A percentile compares a stretch with the other conserved stretches of the same genome.
Evolutionary conservation across 2,888 invertebrate genomes (phyloP).

Genomic region (Lordiphosa andalusiaca): DNA sequence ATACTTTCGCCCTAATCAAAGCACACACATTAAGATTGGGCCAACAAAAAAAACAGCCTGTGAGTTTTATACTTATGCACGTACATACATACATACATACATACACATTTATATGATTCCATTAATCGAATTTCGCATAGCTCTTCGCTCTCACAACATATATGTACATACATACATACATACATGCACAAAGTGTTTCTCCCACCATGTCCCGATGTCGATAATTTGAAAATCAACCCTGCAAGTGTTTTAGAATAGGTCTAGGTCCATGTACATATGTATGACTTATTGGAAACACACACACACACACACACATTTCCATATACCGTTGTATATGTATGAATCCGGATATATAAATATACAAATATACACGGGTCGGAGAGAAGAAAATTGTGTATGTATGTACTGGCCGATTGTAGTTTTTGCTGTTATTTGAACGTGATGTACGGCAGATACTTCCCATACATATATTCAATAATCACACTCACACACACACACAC

Average conservation of each 20-base stretch:
- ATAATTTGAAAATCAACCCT: conserved; percentile 9
- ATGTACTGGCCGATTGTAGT: neutral
- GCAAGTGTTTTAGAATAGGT: conserved; percentile 7
- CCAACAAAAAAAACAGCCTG: no score
- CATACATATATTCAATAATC: neutral
- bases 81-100: no score
- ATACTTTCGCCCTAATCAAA: no score
- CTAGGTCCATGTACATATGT: conserved; percentile 1
- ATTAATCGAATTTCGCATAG: neutral
- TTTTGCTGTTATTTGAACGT: neutral
- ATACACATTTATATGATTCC: conserved; percentile 4
- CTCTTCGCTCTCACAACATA: neutral
- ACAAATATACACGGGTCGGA: neutral
- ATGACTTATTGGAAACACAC: neutral
- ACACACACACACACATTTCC: neutral
- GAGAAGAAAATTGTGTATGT: neutral
- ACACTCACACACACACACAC: conserved; percentile 3
- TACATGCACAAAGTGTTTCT: neutral
- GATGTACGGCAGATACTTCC: no score
- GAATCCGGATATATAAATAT: neutral
- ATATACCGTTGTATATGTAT: neutral
- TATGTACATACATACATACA: neutral
- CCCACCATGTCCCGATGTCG: conserved; percentile 1
- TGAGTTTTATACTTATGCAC: no score
- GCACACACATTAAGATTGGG: no score